Conservation (phyloP, 53 echinoderm and acorn worm genomes). For the Echinarachnius parma region DNA sequence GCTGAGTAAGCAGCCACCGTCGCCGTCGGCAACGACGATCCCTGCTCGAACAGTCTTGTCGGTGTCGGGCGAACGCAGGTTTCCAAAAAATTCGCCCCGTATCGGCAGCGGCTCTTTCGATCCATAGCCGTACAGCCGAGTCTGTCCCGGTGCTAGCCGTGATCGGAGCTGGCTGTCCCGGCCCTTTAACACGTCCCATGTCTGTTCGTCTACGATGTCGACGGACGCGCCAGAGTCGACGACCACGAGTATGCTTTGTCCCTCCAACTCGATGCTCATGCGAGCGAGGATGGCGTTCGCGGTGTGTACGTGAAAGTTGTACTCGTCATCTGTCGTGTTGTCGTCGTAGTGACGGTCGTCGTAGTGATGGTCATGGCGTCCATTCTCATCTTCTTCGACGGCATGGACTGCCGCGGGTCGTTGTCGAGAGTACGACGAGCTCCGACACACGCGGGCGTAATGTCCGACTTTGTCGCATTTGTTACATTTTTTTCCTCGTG, state of each 20-base stretch:
- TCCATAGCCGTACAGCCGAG: background rate
- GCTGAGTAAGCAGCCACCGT: conserved; percentile 7
- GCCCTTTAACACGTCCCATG: background rate
- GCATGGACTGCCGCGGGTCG: background rate
- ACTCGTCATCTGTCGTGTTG: background rate
- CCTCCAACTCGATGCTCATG: background rate
- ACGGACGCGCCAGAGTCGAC: conserved; percentile 15
- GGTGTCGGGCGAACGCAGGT: background rate
- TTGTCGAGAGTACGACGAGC: background rate
- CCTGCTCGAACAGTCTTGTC: background rate
- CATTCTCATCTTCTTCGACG: conserved; percentile 4
- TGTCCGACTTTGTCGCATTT: conserved; percentile 8
- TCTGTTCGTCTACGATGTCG: background rate
- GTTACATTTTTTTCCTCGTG: background rate
- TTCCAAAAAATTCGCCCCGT: background rate
- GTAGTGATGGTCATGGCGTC: background rate
- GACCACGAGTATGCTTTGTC: background rate
- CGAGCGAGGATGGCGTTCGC: background rate
- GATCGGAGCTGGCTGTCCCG: background rate
- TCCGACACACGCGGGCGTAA: conserved; percentile 7
- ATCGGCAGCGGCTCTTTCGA: background rate
- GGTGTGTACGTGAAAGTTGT: background rate
- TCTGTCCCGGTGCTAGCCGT: conserved; percentile 1
- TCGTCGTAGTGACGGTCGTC: background rate
- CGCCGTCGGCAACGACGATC: conserved; percentile 22